A percentile compares a stretch with the other conserved stretches of the same genome.
These are phyloP conservation scores for Ormyrus rosae DNA, from an alignment of 2,888 invertebrate species.

Conservation along the genomic window DNA sequence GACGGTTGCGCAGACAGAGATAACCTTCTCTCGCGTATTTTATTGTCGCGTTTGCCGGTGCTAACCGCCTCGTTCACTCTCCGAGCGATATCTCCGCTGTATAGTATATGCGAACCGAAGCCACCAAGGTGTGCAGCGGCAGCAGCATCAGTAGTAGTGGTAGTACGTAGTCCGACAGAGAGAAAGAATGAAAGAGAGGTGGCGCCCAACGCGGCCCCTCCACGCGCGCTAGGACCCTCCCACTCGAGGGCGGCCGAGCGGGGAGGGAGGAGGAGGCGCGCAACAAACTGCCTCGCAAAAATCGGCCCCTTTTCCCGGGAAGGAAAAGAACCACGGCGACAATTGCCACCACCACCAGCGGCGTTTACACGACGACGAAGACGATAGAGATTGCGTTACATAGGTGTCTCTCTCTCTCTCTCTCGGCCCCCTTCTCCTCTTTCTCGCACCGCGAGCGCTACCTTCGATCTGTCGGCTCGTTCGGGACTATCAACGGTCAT, in stretches of 20 bases:
- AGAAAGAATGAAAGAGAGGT: conserved; percentile 64
- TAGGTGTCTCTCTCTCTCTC: background rate
- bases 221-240: conserved; percentile 71
- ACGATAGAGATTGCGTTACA: background rate
- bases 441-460: conserved; percentile 1
- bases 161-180: conserved; percentile 43
- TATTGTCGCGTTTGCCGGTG: conserved; percentile 74
- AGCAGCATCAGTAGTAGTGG: background rate
- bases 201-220: conserved; percentile 63
- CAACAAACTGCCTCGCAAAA: conserved; percentile 72
- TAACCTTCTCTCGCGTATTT: conserved; percentile 69
- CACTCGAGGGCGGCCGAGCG: conserved; percentile 59
- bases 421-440: background rate
- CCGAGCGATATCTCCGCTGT: conserved; percentile 58
- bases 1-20: conserved; percentile 61
- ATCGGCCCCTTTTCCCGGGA: conserved; percentile 71
- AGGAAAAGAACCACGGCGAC: conserved; percentile 73
- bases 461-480: conserved; percentile 48
- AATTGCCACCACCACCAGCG: conserved; percentile 68
- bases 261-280: conserved; percentile 17
- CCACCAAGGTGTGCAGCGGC: too few relatives aligned
- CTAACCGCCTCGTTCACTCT: conserved; percentile 69
- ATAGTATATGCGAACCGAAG: too few relatives aligned
- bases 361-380: conserved; percentile 48
- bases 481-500: conserved; percentile 44